A percentile compares a stretch with the other conserved stretches of the same genome.
phyloP scores from a whole-genome alignment of 2,113 vertebrate genomes.

The Leptosomus discolor region DNA sequence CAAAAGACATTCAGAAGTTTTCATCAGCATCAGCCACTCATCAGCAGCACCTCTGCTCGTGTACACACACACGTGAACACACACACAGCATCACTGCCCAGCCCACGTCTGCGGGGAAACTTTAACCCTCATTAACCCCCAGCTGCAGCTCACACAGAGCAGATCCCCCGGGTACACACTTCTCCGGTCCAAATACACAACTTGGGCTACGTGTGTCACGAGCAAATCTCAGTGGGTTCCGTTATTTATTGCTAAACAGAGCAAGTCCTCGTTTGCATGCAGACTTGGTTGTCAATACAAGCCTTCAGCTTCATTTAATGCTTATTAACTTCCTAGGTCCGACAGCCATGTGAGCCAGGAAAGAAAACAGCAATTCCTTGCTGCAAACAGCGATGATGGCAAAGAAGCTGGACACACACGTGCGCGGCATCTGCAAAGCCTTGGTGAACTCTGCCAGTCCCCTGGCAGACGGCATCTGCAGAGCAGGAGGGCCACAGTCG shows the following conservation, averaged over 20 bases:
- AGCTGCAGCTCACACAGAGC: not conserved
- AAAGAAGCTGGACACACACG: not conserved
- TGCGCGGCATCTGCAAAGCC: not conserved
- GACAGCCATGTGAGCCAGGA: not conserved
- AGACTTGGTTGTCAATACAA: not conserved
- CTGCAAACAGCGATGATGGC: not conserved
- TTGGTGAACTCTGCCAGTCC: not conserved
- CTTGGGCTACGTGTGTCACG: fast-evolving
- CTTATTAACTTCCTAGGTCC: not conserved
- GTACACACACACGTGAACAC: fast-evolving
- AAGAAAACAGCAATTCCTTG: not conserved
- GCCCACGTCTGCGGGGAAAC: not conserved
- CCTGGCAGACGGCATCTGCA: fast-evolving
- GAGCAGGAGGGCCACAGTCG: fast-evolving
- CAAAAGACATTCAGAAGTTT: not conserved
- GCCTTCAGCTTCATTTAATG: not conserved
- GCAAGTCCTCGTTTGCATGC: not conserved
- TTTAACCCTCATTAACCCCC: not conserved
- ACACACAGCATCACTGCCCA: fast-evolving
- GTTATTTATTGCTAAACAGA: not conserved
- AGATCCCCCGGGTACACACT: not conserved
- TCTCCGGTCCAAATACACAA: not conserved
- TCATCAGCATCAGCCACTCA: not conserved
- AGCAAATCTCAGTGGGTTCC: not conserved
- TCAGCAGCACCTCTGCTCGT: fast-evolving